Percentiles rank a stretch among this genome's conserved stretches.
These are phyloP conservation scores for Carposina sasakii DNA, from an alignment of 1,140 invertebrate species.

Conservation along the genomic window DNA sequence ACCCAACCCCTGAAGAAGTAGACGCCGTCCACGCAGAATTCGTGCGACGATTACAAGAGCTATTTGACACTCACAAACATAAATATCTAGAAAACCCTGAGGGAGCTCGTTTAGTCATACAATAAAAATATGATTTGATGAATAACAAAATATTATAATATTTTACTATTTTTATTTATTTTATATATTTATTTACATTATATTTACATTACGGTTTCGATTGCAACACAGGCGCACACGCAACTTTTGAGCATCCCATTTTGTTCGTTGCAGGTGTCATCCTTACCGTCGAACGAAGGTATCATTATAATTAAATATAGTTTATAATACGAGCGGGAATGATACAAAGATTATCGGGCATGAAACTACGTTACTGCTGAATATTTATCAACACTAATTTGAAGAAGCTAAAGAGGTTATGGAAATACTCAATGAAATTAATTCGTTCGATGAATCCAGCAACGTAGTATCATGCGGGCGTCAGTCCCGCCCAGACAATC, in stretches of 20 bases:
- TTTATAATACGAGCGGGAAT: conserved; percentile 49
- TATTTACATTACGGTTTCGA: conserved; percentile 69
- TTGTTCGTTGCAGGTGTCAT: conserved; percentile 21
- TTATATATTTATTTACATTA: conserved; percentile 67
- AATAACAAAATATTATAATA: too few relatives aligned
- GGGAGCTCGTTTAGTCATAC: conserved; percentile 62
- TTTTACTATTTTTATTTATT: conserved; percentile 63
- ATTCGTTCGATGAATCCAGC: conserved; percentile 12
- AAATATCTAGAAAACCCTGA: conserved; percentile 80
- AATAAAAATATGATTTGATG: too few relatives aligned
- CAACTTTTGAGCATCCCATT: conserved; percentile 49
- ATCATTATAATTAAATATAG: conserved; percentile 45
- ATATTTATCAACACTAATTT: neutral
- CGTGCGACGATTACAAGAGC: conserved; percentile 75
- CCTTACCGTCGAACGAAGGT: conserved; percentile 37
- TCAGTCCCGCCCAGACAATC: conserved; percentile 34
- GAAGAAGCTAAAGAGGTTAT: neutral
- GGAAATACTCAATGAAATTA: neutral
- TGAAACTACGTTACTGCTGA: conserved; percentile 31
- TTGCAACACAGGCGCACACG: conserved; percentile 31
- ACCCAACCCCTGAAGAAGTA: conserved; percentile 83
- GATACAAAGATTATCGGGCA: conserved; percentile 42
- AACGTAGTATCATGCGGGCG: conserved; percentile 30
- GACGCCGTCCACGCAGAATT: conserved; percentile 85
- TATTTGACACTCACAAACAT: conserved; percentile 88